phyloP scores from a whole-genome alignment of 2,797 vertebrate species.

The Pantherophis vulpinus region DNA sequence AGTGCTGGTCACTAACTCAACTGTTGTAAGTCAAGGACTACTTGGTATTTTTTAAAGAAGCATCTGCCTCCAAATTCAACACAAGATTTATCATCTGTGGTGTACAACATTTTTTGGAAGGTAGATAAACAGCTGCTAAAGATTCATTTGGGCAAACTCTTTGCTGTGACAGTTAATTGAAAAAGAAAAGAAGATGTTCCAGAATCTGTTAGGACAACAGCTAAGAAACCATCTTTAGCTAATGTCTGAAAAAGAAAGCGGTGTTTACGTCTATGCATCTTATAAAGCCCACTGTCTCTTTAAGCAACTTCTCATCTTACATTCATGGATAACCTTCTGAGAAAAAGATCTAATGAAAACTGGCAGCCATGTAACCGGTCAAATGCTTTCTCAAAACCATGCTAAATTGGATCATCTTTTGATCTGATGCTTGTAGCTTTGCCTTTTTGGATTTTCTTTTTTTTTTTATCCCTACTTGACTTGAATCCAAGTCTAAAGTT shows the following conservation, averaged over 20 bases:
- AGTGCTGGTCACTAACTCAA: too few relatives aligned
- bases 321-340: background rate
- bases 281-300: background rate
- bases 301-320: background rate
- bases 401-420: background rate
- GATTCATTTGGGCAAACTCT: background rate
- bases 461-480: background rate
- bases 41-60: too few relatives aligned
- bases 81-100: too few relatives aligned
- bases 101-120: background rate
- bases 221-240: background rate
- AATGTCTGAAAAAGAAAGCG: background rate
- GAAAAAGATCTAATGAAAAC: background rate
- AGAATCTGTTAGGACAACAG: background rate
- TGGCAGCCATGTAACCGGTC: background rate
- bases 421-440: background rate
- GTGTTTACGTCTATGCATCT: background rate
- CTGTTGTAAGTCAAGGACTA: too few relatives aligned
- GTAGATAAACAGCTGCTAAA: background rate
- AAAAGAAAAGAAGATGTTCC: background rate
- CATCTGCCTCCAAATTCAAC: too few relatives aligned
- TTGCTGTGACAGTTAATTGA: background rate
- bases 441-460: background rate
- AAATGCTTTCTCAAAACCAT: background rate
- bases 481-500: background rate